Conservation (phyloP, 2,113 vertebrate species). For the Platysternon megacephalum region DNA sequence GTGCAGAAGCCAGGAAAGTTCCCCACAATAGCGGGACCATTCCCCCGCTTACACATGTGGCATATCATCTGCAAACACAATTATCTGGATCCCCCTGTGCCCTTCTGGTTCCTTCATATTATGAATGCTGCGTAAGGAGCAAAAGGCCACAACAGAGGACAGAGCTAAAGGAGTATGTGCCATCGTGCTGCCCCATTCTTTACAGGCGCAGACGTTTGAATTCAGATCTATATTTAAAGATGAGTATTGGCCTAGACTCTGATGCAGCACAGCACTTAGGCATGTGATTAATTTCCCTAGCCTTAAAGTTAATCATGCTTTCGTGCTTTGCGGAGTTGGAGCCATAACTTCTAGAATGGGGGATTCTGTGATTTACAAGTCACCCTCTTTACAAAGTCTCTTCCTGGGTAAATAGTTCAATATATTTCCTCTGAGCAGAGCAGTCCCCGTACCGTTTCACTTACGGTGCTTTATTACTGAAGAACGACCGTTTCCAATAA, state of each 20-base stretch:
- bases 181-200: neutral
- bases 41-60: too few species aligned
- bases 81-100: neutral
- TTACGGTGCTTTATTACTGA: fast-evolving
- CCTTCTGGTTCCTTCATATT: neutral
- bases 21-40: too few species aligned
- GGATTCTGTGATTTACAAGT: neutral
- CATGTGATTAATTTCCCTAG: neutral
- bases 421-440: neutral
- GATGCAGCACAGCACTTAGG: neutral
- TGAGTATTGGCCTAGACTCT: neutral
- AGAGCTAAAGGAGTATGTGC: fast-evolving
- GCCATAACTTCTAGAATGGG: neutral
- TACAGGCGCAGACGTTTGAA: neutral
- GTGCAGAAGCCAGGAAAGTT: too few species aligned
- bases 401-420: fast-evolving
- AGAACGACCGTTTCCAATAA: neutral
- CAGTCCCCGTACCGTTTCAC: fast-evolving
- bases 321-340: neutral
- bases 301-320: neutral
- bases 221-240: neutral
- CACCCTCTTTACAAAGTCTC: neutral
- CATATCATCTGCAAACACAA: too few species aligned
- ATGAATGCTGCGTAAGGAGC: fast-evolving
- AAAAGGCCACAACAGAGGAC: too few species aligned